A percentile compares a stretch with the other conserved stretches of the same genome.
Evolutionary conservation across 2,797 vertebrate genomes (phyloP).

Genomic region (Sylvia borin): DNA sequence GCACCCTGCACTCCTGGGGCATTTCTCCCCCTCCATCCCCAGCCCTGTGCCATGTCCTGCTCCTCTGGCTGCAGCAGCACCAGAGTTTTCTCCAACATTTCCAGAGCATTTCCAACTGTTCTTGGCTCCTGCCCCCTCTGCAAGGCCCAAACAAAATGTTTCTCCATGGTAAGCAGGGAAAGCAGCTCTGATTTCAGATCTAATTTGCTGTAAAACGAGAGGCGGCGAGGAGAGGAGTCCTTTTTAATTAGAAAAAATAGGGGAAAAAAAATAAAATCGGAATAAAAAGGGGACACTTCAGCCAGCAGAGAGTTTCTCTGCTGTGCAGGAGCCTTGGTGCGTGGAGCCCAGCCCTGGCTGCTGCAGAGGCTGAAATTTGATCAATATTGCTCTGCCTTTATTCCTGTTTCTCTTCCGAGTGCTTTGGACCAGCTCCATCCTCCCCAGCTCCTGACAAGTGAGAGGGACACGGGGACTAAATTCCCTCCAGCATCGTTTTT

Average conservation of each 20-base stretch:
- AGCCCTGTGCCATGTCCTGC: rapidly evolving
- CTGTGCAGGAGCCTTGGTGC: conserved; percentile 1
- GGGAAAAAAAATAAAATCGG: background rate
- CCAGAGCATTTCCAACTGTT: background rate
- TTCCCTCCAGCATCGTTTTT: background rate
- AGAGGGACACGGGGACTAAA: background rate
- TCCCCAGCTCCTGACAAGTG: background rate
- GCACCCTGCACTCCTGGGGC: background rate
- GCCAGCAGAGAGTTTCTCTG: background rate
- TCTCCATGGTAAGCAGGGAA: conserved; percentile 18
- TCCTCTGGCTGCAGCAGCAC: background rate
- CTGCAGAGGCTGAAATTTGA: conserved; percentile 28
- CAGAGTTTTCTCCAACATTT: background rate
- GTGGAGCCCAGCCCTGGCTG: background rate
- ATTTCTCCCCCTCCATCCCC: background rate
- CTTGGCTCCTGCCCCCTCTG: conserved; percentile 13
- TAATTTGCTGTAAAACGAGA: conserved; percentile 58
- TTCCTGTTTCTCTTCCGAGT: background rate
- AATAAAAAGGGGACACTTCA: background rate
- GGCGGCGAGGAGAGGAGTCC: conserved; percentile 19
- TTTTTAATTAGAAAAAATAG: conserved; percentile 48
- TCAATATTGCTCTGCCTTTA: conserved; percentile 7
- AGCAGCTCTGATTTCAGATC: conserved; percentile 62
- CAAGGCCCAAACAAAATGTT: conserved; percentile 52
- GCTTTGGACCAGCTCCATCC: background rate